These are phyloP conservation scores for Melanostoma scalare DNA, from an alignment of 2,888 invertebrate genomes.

Conservation along the genomic window DNA sequence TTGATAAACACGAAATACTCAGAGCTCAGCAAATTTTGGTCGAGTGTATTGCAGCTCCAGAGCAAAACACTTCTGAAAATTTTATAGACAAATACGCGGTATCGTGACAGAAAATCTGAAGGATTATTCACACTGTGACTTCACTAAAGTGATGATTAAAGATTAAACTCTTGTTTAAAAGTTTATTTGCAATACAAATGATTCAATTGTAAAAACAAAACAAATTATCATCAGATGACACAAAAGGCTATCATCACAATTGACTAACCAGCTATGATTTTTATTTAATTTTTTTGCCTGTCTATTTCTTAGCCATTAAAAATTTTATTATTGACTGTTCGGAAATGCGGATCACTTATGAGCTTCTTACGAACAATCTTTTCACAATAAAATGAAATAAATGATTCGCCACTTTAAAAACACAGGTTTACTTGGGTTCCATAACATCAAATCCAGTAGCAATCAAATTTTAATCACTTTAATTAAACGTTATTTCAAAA, in stretches of 20 bases:
- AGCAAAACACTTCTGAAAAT: too few relatives aligned
- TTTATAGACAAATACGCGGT: too few relatives aligned
- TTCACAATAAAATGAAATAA: slow-evolving; percentile 28
- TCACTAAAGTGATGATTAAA: slow-evolving; percentile 8
- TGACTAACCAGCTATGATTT: slow-evolving; percentile 36
- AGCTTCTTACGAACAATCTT: not conserved
- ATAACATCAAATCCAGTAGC: slow-evolving; percentile 62
- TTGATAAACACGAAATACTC: too few relatives aligned
- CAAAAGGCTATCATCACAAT: slow-evolving; percentile 27
- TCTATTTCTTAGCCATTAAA: slow-evolving; percentile 46
- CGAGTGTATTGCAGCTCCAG: too few relatives aligned
- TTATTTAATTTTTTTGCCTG: not conserved
- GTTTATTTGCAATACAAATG: slow-evolving; percentile 21
- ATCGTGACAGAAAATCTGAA: not conserved
- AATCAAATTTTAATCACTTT: slow-evolving; percentile 69
- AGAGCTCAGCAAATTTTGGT: too few relatives aligned
- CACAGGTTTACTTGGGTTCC: slow-evolving; percentile 52
- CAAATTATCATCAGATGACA: slow-evolving; percentile 30
- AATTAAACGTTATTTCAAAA: slow-evolving; percentile 69
- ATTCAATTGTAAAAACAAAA: slow-evolving; percentile 39
- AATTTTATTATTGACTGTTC: slow-evolving; percentile 55
- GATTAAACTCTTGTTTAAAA: slow-evolving; percentile 23
- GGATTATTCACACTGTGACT: not conserved
- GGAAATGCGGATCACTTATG: slow-evolving; percentile 49
- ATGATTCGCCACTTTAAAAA: slow-evolving; percentile 48